These are phyloP conservation scores for Gopherus evgoodei DNA, from an alignment of 2,113 vertebrate species.

Conservation along the genomic window DNA sequence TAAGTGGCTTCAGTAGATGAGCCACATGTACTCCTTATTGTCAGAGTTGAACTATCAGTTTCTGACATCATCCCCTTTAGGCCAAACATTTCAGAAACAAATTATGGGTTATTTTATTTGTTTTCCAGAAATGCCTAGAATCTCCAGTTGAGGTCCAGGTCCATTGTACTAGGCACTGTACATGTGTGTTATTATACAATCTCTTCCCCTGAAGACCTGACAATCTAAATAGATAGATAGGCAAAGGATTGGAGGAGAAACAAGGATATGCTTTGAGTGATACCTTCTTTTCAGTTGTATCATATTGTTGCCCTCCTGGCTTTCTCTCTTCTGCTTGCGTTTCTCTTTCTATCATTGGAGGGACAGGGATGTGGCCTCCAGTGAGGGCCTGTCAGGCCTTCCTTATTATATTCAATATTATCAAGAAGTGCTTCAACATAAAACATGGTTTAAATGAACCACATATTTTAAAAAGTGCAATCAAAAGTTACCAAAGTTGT, in stretches of 20 bases:
- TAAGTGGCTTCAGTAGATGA: not conserved
- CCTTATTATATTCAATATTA: not conserved
- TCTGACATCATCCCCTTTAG: not conserved
- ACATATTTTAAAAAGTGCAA: not conserved
- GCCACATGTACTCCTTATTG: not conserved
- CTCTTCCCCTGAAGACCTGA: not conserved
- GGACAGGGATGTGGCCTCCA: not conserved
- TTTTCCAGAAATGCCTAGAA: not conserved
- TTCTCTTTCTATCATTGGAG: not conserved
- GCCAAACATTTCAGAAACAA: not conserved
- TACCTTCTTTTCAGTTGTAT: not conserved
- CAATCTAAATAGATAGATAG: not conserved
- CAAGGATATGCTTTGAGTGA: not conserved
- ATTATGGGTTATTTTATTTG: not conserved
- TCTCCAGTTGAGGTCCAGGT: not conserved
- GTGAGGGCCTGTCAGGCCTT: not conserved
- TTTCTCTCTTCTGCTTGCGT: not conserved
- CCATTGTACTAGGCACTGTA: not conserved
- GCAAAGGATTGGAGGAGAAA: not conserved
- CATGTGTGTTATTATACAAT: too few relatives aligned
- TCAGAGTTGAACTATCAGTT: not conserved
- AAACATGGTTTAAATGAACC: not conserved
- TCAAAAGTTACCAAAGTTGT: not conserved
- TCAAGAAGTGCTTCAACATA: not conserved
- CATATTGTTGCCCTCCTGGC: accelerated